phyloP scores from a whole-genome alignment of 35 echinoderm and acorn worm species.

The Apostichopus japonicus region DNA sequence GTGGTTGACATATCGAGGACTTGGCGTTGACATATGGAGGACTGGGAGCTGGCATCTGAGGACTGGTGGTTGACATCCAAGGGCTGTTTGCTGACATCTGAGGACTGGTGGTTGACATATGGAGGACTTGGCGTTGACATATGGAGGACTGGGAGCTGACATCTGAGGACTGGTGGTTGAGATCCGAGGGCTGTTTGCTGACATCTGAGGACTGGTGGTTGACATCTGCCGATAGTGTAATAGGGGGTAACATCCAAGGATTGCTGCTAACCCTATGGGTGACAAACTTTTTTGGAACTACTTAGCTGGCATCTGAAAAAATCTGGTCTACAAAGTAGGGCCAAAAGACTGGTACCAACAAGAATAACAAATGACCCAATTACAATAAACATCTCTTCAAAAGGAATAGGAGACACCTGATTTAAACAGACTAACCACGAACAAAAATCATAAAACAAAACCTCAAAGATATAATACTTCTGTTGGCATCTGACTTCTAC shows the following conservation, averaged over 20 bases:
- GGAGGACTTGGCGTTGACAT: not conserved
- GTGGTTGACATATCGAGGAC: not conserved
- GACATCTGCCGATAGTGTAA: not conserved
- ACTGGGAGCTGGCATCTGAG: not conserved
- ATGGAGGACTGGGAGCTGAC: not conserved
- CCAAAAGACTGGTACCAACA: too few species aligned
- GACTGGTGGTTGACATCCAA: not conserved
- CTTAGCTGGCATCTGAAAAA: too few species aligned
- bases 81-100: not conserved
- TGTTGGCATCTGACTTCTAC: too few species aligned
- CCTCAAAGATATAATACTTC: too few species aligned
- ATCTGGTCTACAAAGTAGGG: too few species aligned
- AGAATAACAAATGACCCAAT: too few species aligned
- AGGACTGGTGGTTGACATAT: not conserved
- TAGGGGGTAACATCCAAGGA: not conserved
- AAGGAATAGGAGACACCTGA: too few species aligned
- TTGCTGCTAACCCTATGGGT: not conserved
- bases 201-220: not conserved
- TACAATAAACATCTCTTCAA: too few species aligned
- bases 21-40: not conserved
- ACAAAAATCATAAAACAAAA: too few species aligned
- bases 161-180: not conserved
- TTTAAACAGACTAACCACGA: too few species aligned
- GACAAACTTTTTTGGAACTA: too few species aligned
- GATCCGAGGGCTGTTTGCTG: not conserved